Base-by-base conservation (phyloP, 1,140 invertebrate species). In the Polyergus mexicanus region DNA sequence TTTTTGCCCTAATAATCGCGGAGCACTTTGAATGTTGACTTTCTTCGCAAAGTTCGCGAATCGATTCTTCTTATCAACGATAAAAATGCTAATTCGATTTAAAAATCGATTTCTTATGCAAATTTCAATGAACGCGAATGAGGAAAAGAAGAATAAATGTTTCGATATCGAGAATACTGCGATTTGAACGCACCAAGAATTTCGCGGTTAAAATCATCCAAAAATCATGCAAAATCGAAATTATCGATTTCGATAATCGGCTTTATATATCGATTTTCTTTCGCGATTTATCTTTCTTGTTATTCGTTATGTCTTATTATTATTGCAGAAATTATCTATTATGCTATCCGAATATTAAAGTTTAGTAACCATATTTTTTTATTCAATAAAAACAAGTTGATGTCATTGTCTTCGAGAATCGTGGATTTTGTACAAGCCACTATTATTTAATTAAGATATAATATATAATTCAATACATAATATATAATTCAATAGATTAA, bases 1-100 rank as follows among this genome's bases (percentile, higher is more conserved):
- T 75, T 86, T 85, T 65, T 56, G 16, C 28, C 0, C 25, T 28
- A 25, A 13, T 54, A 68, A 80, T 69, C n/a, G 11, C 8, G 10
- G 16, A 35, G 11, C 11, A 56, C 5, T 10, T 66, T 62, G 44
- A 47, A 44, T 25, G n/a, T 56, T 32, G 44, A 68, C 13, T 68
- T 66, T 38, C 25, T 3, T 76, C 13, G 16, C 19, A 44, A 77
- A 66, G 28, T 69, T 56, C 8, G 63, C 44, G 25, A 78, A 10
- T 10, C 41, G 44, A 47, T 3, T 10, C 13, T 66, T 44, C 28
- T 13, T 13, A 25, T 68, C 8, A 41, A 38, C 5, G 28, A 77
- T 65, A 44, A 66, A 66, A 51, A 66, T 78, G 41, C 13, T 51
- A 51, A 63, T 47, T 65, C 2, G 5, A 4, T 32, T 77, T 11